phyloP scores from a whole-genome alignment of 2,113 vertebrate genomes.

The Ursus arctos region DNA sequence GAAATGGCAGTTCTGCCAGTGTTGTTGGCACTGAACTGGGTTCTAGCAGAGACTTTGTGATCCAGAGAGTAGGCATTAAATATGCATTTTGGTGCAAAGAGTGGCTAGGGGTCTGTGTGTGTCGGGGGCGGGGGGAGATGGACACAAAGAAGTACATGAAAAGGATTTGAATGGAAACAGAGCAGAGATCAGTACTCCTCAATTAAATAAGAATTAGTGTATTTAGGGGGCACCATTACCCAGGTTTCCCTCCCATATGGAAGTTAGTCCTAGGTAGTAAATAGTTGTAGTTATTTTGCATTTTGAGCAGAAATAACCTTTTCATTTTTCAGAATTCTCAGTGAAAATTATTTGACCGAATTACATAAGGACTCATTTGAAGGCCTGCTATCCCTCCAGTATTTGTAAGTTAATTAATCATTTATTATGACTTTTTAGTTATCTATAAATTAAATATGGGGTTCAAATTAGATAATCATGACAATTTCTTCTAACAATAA shows the following conservation, averaged over 20 bases:
- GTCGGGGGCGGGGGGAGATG: not conserved
- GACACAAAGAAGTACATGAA: not conserved
- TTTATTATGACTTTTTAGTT: constrained; percentile 1
- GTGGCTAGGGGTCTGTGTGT: too few relatives aligned
- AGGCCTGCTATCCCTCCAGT: constrained; percentile 82
- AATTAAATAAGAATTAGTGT: not conserved
- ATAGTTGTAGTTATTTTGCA: not conserved
- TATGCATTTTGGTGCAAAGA: too few relatives aligned
- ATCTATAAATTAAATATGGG: not conserved
- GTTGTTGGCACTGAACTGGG: too few relatives aligned
- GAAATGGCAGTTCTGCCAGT: too few relatives aligned
- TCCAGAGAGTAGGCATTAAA: too few relatives aligned
- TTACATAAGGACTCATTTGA: constrained; percentile 81
- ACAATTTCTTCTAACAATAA: not conserved
- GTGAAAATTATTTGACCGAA: constrained; percentile 72
- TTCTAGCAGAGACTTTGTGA: too few relatives aligned
- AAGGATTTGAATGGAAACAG: not conserved
- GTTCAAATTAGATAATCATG: not conserved
- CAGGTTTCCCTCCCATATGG: not conserved
- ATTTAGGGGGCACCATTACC: not conserved
- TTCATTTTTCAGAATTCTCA: constrained; percentile 79
- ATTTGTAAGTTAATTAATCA: constrained; percentile 82
- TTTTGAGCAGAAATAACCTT: not conserved
- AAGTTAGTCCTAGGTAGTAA: not conserved
- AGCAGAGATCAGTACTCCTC: not conserved